Evolutionary conservation across 2,113 vertebrate genomes (phyloP).

Genomic region (Elaphurus davidianus): DNA sequence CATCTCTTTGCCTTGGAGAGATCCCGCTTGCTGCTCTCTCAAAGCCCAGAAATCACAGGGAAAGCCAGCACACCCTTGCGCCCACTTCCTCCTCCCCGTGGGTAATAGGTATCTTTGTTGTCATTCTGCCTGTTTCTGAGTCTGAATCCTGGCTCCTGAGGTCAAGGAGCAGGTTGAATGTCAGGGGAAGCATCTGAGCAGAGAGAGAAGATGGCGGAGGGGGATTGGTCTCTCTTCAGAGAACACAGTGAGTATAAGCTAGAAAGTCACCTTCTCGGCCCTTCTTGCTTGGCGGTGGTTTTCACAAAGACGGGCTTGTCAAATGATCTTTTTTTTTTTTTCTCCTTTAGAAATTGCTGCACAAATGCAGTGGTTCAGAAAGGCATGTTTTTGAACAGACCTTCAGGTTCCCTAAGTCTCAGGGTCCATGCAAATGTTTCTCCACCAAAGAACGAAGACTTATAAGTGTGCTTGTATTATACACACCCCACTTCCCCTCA

Average conservation of each 20-base stretch:
- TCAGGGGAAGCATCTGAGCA: neutral
- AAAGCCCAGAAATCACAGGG: neutral
- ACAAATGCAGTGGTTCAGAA: neutral
- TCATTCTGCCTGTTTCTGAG: neutral
- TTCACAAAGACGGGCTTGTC: neutral
- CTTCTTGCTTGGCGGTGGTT: neutral
- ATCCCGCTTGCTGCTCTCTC: constrained; percentile 68
- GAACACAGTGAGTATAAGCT: neutral
- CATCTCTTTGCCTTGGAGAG: constrained; percentile 63
- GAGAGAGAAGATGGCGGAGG: neutral
- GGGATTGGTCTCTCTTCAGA: neutral
- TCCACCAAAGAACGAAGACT: neutral
- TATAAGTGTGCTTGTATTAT: accelerated
- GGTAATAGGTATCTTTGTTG: accelerated
- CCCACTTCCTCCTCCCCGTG: neutral
- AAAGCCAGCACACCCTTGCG: accelerated
- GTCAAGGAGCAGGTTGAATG: neutral
- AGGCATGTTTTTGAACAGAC: neutral
- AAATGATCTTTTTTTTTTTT: neutral
- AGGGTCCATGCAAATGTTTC: neutral
- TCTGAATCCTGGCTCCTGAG: neutral
- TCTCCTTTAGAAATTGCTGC: neutral
- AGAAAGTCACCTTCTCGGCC: neutral
- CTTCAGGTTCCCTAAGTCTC: neutral
- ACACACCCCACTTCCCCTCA: too few relatives aligned